Base-by-base conservation (phyloP, 2,113 vertebrate genomes). In the Pica pica region DNA sequence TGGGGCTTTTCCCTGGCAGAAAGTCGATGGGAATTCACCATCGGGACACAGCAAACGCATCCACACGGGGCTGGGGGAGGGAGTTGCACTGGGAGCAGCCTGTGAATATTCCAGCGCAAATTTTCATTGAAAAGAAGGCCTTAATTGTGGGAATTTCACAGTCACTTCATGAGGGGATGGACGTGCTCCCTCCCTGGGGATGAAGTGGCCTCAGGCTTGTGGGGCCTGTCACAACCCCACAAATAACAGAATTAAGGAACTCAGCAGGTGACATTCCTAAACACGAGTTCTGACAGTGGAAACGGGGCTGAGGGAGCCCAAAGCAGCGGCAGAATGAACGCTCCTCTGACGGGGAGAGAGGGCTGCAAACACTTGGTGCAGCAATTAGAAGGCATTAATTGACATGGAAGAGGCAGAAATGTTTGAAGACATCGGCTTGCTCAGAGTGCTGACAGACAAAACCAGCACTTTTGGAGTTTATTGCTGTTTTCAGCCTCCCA, bases 1-100 rank as follows among this genome's bases (percentile, higher is more conserved):
- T 39, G 93, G 77, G 47, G 47, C 96, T 98, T 94, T 87, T 95
- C 78, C 96, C 91, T 39, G 57, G 90, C 85, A 90, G 83, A 61
- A 93, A 24, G 9, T 56, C 80, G 95, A 87, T 68, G 84, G 85
- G 71, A 94, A 97, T 98, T 96, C 94, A 96, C 96, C 97, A 97
- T 78, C 60, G 70, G 91, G 94, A 97, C 95, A 91, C 87, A 93
- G 88, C 89, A 86, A 95, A 93, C 88, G 41, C 91, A 88, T 87
- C 85, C 95, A 92, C 47, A 69, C 69, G 41, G 47, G 50, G 82
- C 82, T 80, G 95, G 86, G 90, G 86, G 93, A 92, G 96, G 94
- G 96, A 96, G 94, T 89, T 94, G 78, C 87, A 92, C 88, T 16
- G 16, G 18, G 88, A 96, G 93, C 93, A 84, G 90, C 71, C 93